Percentiles rank a stretch among this genome's conserved stretches.
Evolutionary conservation across 2,113 vertebrate genomes (phyloP).

Genomic region (Ramphastos sulfuratus): DNA sequence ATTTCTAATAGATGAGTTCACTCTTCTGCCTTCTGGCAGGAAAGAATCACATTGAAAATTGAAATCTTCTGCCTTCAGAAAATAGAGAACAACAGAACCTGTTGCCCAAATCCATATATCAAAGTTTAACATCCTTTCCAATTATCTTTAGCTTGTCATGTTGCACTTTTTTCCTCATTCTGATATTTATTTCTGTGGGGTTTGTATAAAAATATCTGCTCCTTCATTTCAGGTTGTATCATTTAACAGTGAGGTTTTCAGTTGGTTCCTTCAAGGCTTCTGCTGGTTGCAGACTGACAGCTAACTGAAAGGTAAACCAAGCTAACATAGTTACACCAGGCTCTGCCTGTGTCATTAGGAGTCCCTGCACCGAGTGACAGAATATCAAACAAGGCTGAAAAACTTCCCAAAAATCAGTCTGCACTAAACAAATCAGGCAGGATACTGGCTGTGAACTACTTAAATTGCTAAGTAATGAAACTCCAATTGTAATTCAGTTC

Average conservation of each 20-base stretch:
- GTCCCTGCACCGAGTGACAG: neutral
- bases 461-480: neutral
- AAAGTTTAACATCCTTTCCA: neutral
- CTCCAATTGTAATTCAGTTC: neutral
- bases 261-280: neutral
- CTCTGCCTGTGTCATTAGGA: neutral
- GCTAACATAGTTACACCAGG: neutral
- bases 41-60: neutral
- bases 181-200: neutral
- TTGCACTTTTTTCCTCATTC: neutral
- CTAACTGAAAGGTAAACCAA: slow-evolving; percentile 5
- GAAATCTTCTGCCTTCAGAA: neutral
- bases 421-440: neutral
- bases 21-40: neutral
- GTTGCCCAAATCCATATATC: neutral
- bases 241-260: neutral
- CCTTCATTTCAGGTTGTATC: neutral
- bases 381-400: neutral
- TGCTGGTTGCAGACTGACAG: neutral
- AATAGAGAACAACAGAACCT: neutral
- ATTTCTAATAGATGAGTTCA: neutral
- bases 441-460: neutral
- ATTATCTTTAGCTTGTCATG: neutral
- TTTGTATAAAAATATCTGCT: slow-evolving; percentile 6
- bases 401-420: neutral